Evolutionary conservation across 30 jellyfish, hydroid and myxozoan genomes (phyloP), one percentile per base, ranked within the genome.

Genomic region (Cassiopea xamachana): DNA sequence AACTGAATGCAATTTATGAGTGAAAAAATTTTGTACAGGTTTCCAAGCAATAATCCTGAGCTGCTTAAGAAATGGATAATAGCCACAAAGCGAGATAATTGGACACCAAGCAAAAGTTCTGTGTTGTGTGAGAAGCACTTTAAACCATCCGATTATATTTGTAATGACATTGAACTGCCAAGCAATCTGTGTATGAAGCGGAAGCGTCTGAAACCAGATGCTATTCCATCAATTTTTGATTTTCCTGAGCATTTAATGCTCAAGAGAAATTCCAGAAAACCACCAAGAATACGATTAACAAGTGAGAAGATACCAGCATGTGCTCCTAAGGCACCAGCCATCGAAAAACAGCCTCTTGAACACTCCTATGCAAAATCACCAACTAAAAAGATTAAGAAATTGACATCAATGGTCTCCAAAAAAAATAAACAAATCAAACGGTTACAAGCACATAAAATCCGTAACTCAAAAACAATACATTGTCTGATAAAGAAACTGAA

Each of bases 341-440:
- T 67, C 15, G 0, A 39, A 43, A 76, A 76, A 46, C 44, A 58
- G 50, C 47, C 19, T 46, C 61, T 8, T 47, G 70, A 76, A 58
- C 85, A 76, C 50, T 76, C 85, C 69, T 76, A 1, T 76, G 61
- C 85, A 76, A 70, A 58, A 44, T 76, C 73, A 76, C 85, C 85
- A 45, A 79, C 15, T 16, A 79, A 79, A 60, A 79, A 51, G 58
- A 46, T 79, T 49, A 62, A 19, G 48, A 79, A 60, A 62, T 58
- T 79, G 72, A 60, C 60, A 79, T 44, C 77, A 58, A 51, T 76
- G 69, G 85, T 76, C 16, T 47, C 76, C 50, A 59, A 51, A 17
- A 50, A 77, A 77, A 77, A 46, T 62, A 48, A 16, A 43, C 86
- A 48, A 0, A 18, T 50, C 71, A 77, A 50, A 48, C 73, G 73